Conservation (phyloP, 2,888 invertebrate species). For the Drosophila percnosoma region DNA sequence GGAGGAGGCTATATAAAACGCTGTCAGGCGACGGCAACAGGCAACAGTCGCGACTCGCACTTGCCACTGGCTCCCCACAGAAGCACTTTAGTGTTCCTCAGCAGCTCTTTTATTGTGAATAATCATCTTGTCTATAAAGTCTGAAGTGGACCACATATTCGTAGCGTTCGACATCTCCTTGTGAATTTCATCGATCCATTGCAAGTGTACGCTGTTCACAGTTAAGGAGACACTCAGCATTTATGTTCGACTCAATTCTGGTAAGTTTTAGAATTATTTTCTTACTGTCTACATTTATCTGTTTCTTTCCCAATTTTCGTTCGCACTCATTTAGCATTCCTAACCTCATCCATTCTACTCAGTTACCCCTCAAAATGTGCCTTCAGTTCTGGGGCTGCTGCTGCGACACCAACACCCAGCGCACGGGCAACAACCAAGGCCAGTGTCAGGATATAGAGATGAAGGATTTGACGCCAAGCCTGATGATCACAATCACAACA, state of each 20-base stretch:
- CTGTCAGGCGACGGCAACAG: not conserved
- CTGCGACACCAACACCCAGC: not conserved
- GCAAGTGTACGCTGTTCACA: not conserved
- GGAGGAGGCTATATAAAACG: slow-evolving; percentile 16
- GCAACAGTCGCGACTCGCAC: slow-evolving; percentile 12
- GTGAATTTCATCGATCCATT: not conserved
- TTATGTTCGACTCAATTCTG: not conserved
- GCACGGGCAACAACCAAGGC: not conserved
- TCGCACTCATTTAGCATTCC: not conserved
- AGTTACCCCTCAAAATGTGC: slow-evolving; percentile 17
- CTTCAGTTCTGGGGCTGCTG: slow-evolving; percentile 21
- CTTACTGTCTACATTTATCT: too few species aligned
- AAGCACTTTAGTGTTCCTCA: not conserved
- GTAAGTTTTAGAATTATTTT: not conserved
- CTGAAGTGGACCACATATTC: not conserved
- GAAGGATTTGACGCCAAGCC: slow-evolving; percentile 11
- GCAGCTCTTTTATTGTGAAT: not conserved
- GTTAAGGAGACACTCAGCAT: not conserved
- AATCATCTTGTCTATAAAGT: not conserved
- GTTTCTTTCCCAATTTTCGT: not conserved
- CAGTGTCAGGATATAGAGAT: slow-evolving; percentile 34
- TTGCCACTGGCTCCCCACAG: slow-evolving; percentile 5
- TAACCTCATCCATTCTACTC: too few species aligned
- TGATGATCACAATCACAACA: slow-evolving; percentile 14
- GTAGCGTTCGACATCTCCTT: not conserved